Base-by-base conservation (phyloP, 2,797 vertebrate species). In the Numenius phaeopus region DNA sequence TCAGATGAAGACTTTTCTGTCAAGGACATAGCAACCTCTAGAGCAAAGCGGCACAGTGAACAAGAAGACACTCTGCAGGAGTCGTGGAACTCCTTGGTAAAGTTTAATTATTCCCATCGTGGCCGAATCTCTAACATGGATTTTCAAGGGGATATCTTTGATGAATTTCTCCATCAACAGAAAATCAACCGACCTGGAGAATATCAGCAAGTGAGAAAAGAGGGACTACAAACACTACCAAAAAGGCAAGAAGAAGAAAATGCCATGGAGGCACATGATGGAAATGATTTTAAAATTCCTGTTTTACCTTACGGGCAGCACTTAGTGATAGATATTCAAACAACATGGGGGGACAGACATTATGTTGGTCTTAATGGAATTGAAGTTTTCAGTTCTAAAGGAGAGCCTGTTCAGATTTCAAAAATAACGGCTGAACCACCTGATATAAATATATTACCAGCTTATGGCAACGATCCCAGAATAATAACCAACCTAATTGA, bases 291-390 rank as follows among this genome's bases (percentile, higher is more conserved):
- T 83, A 98, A 98, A 97, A 99, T 99, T 97, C 99, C 99, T 0
- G 98, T 99, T 92, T 97, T 99, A 75, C 99, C 99, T 3, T 98
- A 96, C 6, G 99, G 99, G 17, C 99, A 98, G 90, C 98, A 96
- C 87, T 96, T 99, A 95, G 97, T 99, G 66, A 98, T 99, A 40
- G 98, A 98, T 96, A 99, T 99, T 97, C 89, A 90, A 69, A 99
- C 99, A 44, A 99, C 99, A 0, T 99, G 99, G 99, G 99, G 99
- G 15, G 99, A 99, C 97, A 98, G 99, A 10, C 99, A 99, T 97
- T 99, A 99, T 0, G 99, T 99, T 7, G 99, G 99, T 67, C 99
- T 99, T 30, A 99, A 99, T 2, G 99, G 99, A 42, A 98, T 99
- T 57, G 99, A 99, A 96, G 98, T 99, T 46, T 99, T 99, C 96